Percentiles rank a stretch among this genome's conserved stretches.
phyloP scores from a whole-genome alignment of 2,888 invertebrate genomes.

The Apamea monoglypha region DNA sequence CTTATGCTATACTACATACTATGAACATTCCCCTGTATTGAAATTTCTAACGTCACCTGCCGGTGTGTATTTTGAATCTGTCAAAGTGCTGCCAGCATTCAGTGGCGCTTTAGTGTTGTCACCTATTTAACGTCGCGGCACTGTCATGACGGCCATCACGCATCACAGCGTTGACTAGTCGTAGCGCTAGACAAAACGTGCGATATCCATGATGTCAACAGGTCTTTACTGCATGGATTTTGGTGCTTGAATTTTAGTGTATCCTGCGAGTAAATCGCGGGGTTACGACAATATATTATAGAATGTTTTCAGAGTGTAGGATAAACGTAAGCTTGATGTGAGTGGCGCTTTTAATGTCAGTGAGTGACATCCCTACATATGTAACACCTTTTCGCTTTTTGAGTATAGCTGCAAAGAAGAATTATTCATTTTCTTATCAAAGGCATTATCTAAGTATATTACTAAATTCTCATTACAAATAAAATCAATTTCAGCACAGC shows the following conservation, averaged over 20 bases:
- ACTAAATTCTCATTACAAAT: neutral
- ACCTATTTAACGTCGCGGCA: neutral
- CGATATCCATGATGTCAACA: constrained; percentile 17
- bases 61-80: neutral
- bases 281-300: neutral
- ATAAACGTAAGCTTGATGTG: neutral
- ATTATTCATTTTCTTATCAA: neutral
- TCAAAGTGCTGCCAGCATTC: constrained; percentile 10
- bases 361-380: neutral
- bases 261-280: neutral
- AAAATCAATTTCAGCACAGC: neutral
- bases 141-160: constrained; percentile 11
- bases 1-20: neutral
- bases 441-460: neutral
- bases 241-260: neutral
- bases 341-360: neutral
- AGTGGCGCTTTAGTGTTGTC: constrained; percentile 1
- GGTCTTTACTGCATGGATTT: neutral
- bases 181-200: constrained; percentile 14
- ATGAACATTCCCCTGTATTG: neutral
- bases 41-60: neutral
- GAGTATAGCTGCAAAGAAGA: neutral
- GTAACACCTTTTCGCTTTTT: neutral
- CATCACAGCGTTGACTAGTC: neutral
- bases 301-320: neutral